Base-by-base conservation (phyloP, 2,888 invertebrate genomes). In the Sericinus montela region DNA sequence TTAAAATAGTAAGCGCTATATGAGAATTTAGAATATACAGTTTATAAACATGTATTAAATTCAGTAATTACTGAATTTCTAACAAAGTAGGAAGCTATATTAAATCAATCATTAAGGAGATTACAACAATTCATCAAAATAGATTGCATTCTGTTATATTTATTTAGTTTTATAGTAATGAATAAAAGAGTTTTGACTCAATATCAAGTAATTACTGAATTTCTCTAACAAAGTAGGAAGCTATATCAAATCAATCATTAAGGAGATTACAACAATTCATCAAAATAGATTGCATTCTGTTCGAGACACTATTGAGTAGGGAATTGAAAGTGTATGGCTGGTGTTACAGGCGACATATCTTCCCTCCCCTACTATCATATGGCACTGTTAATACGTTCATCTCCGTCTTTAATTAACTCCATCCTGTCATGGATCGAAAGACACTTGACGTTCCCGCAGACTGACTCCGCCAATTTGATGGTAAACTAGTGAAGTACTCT, bases 401-500 rank as follows among this genome's bases (percentile, higher is more conserved):
- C 65, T 52, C 61, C 23, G 64, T 69, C 72, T 73, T 72, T 71
- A 72, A 72, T 74, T 72, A 70, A 72, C 70, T 68, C 54, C 51
- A 53, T 58, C 64, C 65, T 68, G 78, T 72, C 75, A 69, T 68
- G 63, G 68, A 68, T 69, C 67, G 73, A 67, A 70, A 72, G 80
- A 74, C 77, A 75, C 79, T 80, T 76, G 79, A 80, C 69, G 70
- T 62, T 62, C 65, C 70, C 67, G 55, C 69, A 65, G 67, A 47
- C 51, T 68, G 76, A 75, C 79, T 73, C 72, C 63, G 72, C 72
- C 82, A 80, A 80, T 80, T 80, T 76, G 76, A 72, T 67, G 74
- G 71, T 56, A 65, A 76, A 72, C 69, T 79, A 67, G 70, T 69
- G 69, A 72, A 74, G 67, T 48, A 38, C 45, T 56, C 64, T 55